phyloP scores from a whole-genome alignment of 2,797 vertebrate species.

The Channa striata region DNA sequence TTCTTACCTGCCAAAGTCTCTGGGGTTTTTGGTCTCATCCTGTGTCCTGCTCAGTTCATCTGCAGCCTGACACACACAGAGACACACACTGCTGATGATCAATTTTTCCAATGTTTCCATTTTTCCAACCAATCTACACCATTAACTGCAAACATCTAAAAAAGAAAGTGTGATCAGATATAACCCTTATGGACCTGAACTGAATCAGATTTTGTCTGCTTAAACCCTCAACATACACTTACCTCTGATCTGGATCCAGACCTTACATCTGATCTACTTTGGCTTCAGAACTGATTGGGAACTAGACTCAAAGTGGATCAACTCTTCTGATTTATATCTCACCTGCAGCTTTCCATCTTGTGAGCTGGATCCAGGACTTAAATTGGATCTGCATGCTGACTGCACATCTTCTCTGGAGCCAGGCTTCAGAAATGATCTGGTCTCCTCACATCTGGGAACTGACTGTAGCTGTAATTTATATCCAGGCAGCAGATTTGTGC shows the following conservation, averaged over 20 bases:
- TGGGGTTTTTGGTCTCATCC: slow-evolving; percentile 4
- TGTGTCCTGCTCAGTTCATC: slow-evolving; percentile 73
- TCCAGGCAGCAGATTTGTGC: neutral
- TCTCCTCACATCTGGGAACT: neutral
- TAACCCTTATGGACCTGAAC: too few species aligned
- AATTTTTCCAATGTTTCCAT: too few species aligned
- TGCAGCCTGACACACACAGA: slow-evolving; percentile 13
- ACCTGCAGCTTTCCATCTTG: slow-evolving; percentile 78
- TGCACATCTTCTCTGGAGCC: slow-evolving; percentile 37
- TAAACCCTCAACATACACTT: neutral
- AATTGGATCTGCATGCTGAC: slow-evolving; percentile 38
- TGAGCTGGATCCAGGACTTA: neutral
- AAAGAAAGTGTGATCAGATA: too few species aligned
- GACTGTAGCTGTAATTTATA: too few species aligned
- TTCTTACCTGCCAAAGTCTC: slow-evolving; percentile 7
- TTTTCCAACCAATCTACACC: too few species aligned
- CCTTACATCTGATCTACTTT: slow-evolving; percentile 36
- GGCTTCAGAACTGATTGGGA: slow-evolving; percentile 21
- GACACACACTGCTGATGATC: too few species aligned
- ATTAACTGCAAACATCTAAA: too few species aligned
- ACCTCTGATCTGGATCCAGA: slow-evolving; percentile 5
- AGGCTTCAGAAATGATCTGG: slow-evolving; percentile 38
- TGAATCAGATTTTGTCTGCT: slow-evolving; percentile 39
- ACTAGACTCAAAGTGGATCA: slow-evolving; percentile 33
- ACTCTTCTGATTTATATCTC: neutral